Evolutionary conservation across 2,797 vertebrate genomes (phyloP).

Genomic region (Siniperca undulata): DNA sequence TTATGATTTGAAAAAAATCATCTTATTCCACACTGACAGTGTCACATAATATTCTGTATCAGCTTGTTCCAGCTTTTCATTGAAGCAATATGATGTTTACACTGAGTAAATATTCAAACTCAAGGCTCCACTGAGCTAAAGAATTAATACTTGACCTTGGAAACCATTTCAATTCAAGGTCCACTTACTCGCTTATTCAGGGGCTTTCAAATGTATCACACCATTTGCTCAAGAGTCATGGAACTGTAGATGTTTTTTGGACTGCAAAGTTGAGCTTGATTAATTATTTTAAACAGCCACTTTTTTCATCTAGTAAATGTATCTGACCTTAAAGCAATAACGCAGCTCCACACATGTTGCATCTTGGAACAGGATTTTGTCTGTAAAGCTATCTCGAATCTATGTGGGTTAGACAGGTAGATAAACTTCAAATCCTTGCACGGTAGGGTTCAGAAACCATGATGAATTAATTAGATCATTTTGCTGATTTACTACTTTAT

Average conservation of each 20-base stretch:
- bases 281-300: neutral
- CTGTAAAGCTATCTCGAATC: neutral
- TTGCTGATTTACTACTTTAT: neutral
- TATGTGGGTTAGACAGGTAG: neutral
- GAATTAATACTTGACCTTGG: neutral
- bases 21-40: neutral
- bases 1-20: neutral
- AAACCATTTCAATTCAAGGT: neutral
- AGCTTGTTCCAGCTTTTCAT: neutral
- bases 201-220: neutral
- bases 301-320: slow-evolving; percentile 2
- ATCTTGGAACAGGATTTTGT: slow-evolving; percentile 5
- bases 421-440: neutral
- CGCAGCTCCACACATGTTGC: neutral
- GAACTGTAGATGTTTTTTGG: neutral
- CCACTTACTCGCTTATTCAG: neutral
- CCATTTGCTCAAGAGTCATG: neutral
- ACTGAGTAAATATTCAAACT: neutral
- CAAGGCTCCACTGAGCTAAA: neutral
- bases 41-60: too few relatives aligned
- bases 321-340: slow-evolving; percentile 29
- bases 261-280: neutral
- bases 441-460: neutral
- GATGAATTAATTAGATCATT: neutral
- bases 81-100: neutral